These are phyloP conservation scores for Galerucella nymphaeae DNA, from an alignment of 2,888 invertebrate genomes.

Conservation along the genomic window DNA sequence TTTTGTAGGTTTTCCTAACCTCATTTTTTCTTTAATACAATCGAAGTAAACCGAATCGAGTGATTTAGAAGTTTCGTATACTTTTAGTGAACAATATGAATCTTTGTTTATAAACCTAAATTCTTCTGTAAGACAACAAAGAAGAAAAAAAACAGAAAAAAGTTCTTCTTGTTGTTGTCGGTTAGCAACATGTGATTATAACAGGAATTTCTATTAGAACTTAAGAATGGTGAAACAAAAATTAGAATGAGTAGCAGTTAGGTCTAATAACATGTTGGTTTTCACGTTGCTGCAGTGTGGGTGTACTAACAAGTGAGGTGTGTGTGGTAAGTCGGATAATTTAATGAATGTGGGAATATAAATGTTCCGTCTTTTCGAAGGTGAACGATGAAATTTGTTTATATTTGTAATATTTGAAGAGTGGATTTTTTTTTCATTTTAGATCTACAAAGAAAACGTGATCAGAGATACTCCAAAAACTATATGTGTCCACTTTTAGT, in stretches of 20 bases:
- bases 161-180: conserved; percentile 4
- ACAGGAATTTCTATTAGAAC: conserved; percentile 41
- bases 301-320: conserved; percentile 45
- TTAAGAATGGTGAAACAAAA: conserved; percentile 38
- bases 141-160: neutral
- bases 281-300: conserved; percentile 42
- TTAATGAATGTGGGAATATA: conserved; percentile 44
- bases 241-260: conserved; percentile 43
- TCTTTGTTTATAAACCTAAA: neutral
- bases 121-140: neutral
- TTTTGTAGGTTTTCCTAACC: too few species aligned
- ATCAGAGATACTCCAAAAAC: too few species aligned
- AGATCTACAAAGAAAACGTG: too few species aligned
- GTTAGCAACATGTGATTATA: conserved; percentile 39
- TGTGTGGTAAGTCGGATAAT: conserved; percentile 40
- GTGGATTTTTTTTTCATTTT: too few species aligned
- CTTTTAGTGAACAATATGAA: neutral
- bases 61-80: neutral
- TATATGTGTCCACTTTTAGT: too few species aligned
- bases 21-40: too few species aligned
- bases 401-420: conserved; percentile 4
- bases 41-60: too few species aligned
- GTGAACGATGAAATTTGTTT: conserved; percentile 21
- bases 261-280: conserved; percentile 43
- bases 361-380: conserved; percentile 29